These are phyloP conservation scores for Leucophora obtusa DNA, from an alignment of 2,888 invertebrate species.

Conservation along the genomic window DNA sequence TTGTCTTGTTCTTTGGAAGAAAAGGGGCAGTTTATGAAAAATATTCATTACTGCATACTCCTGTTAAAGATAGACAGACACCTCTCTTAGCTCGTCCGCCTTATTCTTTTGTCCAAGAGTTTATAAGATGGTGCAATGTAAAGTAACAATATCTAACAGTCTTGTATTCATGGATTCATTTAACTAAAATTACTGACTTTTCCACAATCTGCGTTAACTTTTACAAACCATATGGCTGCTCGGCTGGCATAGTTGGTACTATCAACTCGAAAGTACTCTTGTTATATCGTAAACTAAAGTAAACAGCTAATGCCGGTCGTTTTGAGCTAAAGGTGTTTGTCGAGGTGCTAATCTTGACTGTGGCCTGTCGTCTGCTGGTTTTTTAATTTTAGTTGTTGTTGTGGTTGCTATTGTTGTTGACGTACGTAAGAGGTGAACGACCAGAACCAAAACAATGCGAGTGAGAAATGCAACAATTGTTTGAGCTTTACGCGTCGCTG, in stretches of 20 bases:
- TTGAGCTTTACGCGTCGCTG: constrained; percentile 59
- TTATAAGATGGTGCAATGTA: no score
- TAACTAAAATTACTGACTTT: background rate
- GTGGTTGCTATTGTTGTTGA: background rate
- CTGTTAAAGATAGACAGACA: no score
- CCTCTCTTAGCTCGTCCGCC: no score
- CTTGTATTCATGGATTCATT: no score
- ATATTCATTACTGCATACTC: no score
- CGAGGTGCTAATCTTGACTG: constrained; percentile 53
- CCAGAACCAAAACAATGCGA: constrained; percentile 68
- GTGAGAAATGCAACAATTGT: constrained; percentile 67
- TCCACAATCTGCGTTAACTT: background rate
- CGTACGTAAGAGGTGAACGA: constrained; percentile 64
- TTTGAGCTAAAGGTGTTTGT: constrained; percentile 45
- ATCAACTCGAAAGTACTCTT: background rate
- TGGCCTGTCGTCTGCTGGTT: constrained; percentile 44
- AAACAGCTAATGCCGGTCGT: constrained; percentile 35
- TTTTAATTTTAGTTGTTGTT: constrained; percentile 34
- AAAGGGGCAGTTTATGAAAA: no score
- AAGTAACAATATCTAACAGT: no score
- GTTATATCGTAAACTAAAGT: background rate
- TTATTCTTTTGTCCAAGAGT: no score
- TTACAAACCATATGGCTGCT: background rate
- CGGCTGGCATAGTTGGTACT: background rate
- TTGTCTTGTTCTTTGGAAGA: no score